A percentile compares a stretch with the other conserved stretches of the same genome.
Conservation (phyloP, 2,113 vertebrate species). For the Sylvilagus bachmani region DNA sequence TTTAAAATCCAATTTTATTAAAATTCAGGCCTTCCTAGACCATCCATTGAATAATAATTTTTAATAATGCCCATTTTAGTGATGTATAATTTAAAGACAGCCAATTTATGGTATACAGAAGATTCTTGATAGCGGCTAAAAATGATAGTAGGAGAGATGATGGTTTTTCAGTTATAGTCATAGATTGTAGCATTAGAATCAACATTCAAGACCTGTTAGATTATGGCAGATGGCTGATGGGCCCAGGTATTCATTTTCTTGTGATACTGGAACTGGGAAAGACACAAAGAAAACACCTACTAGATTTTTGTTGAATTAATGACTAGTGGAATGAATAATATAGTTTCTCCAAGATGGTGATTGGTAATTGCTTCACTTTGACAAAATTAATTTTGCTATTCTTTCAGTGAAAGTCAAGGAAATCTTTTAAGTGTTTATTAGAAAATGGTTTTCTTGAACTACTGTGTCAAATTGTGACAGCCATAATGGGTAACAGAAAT, state of each 20-base stretch:
- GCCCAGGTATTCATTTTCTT: background rate
- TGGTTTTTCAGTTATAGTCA: background rate
- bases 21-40: background rate
- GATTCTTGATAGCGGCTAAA: background rate
- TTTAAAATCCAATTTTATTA: background rate
- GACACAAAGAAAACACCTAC: constrained; percentile 13
- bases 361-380: constrained; percentile 20
- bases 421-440: constrained; percentile 42
- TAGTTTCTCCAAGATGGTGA: background rate
- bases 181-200: background rate
- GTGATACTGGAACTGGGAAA: background rate
- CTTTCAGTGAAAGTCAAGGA: constrained; percentile 51
- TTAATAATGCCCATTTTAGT: background rate
- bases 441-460: constrained; percentile 48
- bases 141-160: background rate
- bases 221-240: background rate
- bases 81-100: background rate
- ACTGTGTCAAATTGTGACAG: constrained; percentile 50
- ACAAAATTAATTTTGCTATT: constrained; percentile 36
- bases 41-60: background rate
- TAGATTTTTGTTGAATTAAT: constrained; percentile 28
- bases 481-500: constrained; percentile 75
- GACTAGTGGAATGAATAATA: background rate
- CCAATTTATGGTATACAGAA: background rate
- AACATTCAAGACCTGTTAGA: constrained; percentile 12